phyloP scores from a whole-genome alignment of 2,113 vertebrate genomes.

The Engystomops pustulosus region DNA sequence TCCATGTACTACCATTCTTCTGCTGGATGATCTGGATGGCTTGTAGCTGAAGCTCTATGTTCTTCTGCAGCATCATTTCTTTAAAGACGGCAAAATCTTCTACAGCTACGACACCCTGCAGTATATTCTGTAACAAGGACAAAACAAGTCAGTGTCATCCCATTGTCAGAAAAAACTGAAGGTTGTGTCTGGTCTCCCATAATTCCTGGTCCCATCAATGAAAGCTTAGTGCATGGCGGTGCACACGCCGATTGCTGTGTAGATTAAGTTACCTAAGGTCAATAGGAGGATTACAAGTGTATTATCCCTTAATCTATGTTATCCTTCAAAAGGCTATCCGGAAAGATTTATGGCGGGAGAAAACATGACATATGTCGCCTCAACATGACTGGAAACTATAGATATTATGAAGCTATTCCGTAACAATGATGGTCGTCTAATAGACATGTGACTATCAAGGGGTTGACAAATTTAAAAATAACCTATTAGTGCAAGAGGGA shows the following conservation, averaged over 20 bases:
- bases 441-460: too few species aligned
- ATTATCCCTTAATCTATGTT: constrained; percentile 40
- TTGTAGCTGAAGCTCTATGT: constrained; percentile 96
- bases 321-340: constrained; percentile 22
- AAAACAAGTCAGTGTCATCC: neutral
- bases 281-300: constrained; percentile 23
- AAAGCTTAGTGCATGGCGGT: neutral
- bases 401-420: too few species aligned
- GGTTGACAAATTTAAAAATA: too few species aligned
- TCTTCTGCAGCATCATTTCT: constrained; percentile 96
- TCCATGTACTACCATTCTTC: constrained; percentile 82
- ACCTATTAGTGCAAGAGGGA: too few species aligned
- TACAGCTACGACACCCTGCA: constrained; percentile 92
- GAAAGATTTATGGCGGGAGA: constrained; percentile 1
- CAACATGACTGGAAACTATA: neutral
- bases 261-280: constrained; percentile 34
- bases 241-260: neutral
- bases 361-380: neutral
- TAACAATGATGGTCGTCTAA: too few species aligned
- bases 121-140: constrained; percentile 74
- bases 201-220: neutral
- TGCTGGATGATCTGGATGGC: constrained; percentile 94
- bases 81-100: constrained; percentile 96
- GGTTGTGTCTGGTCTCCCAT: neutral
- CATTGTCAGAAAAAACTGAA: neutral